These are phyloP conservation scores for Oncorhynchus nerka DNA, from an alignment of 2,113 vertebrate species.

Conservation along the genomic window DNA sequence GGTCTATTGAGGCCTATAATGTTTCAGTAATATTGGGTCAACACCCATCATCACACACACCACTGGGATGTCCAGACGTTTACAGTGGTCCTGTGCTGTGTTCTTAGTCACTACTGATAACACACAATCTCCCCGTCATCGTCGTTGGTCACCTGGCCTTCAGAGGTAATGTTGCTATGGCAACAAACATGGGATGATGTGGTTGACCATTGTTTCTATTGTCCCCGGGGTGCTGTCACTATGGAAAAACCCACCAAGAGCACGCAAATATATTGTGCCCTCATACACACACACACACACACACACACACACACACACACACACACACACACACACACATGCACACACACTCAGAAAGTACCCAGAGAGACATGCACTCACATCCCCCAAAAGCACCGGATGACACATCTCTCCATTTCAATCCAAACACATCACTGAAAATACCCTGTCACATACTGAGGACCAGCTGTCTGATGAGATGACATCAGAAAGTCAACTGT, in stretches of 20 bases:
- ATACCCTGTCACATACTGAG: slow-evolving; percentile 66
- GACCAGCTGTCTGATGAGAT: slow-evolving; percentile 51
- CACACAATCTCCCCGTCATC: slow-evolving; percentile 29
- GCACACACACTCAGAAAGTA: background rate
- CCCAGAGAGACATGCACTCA: slow-evolving; percentile 35
- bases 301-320: background rate
- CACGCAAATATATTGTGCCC: slow-evolving; percentile 10
- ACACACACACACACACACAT: slow-evolving; percentile 12
- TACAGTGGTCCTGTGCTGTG: background rate
- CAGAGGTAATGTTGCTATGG: slow-evolving; percentile 33
- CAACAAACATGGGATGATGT: slow-evolving; percentile 33
- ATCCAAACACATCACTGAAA: slow-evolving; percentile 59
- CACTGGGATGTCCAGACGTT: slow-evolving; percentile 42
- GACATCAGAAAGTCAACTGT: slow-evolving; percentile 61
- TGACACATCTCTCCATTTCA: slow-evolving; percentile 47
- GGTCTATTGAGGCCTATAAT: slow-evolving; percentile 27
- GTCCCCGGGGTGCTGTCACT: slow-evolving; percentile 15
- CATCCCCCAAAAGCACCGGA: slow-evolving; percentile 46
- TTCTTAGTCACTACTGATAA: slow-evolving; percentile 50
- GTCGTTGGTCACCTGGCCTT: slow-evolving; percentile 37
- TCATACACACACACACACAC: background rate
- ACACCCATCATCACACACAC: slow-evolving; percentile 50
- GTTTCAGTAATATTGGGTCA: slow-evolving; percentile 50
- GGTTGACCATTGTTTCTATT: slow-evolving; percentile 30
- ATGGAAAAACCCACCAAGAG: slow-evolving; percentile 13